phyloP scores from a whole-genome alignment of 2,113 vertebrate species.

The Chaenocephalus aceratus region DNA sequence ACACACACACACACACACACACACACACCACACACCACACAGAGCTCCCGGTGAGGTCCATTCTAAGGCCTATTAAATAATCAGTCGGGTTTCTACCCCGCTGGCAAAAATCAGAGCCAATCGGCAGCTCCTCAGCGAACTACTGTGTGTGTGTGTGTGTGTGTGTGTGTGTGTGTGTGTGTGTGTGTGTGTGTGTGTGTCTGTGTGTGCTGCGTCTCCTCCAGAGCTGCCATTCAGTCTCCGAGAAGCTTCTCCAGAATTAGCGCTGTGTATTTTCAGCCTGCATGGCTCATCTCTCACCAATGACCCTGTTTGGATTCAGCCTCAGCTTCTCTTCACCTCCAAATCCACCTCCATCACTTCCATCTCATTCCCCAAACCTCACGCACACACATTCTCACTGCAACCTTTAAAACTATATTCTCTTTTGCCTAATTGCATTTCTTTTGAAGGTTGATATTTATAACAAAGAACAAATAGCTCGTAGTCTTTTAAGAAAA shows the following conservation, averaged over 20 bases:
- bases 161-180: neutral
- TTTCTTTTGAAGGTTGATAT: neutral
- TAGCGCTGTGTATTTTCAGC: constrained; percentile 46
- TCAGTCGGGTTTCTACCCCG: constrained; percentile 63
- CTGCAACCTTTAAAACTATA: neutral
- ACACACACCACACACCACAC: constrained; percentile 3
- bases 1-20: neutral
- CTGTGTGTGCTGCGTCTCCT: constrained; percentile 4
- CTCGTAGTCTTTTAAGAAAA: neutral
- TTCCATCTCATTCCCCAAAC: constrained; percentile 16
- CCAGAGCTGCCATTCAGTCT: constrained; percentile 35
- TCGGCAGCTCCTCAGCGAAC: constrained; percentile 41
- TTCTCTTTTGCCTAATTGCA: neutral
- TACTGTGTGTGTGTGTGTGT: constrained; percentile 22
- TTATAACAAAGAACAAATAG: neutral
- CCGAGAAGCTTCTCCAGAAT: constrained; percentile 48
- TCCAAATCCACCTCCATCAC: constrained; percentile 47
- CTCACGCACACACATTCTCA: neutral
- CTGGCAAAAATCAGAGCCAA: constrained; percentile 63
- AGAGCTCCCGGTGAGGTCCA: constrained; percentile 46
- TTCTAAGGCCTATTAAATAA: constrained; percentile 70
- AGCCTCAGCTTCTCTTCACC: constrained; percentile 35
- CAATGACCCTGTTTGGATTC: constrained; percentile 53
- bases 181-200: constrained; percentile 9
- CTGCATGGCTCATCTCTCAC: constrained; percentile 47